Base-by-base conservation (phyloP, 2,797 vertebrate genomes). In the Parauchenoglanis punctatus region DNA sequence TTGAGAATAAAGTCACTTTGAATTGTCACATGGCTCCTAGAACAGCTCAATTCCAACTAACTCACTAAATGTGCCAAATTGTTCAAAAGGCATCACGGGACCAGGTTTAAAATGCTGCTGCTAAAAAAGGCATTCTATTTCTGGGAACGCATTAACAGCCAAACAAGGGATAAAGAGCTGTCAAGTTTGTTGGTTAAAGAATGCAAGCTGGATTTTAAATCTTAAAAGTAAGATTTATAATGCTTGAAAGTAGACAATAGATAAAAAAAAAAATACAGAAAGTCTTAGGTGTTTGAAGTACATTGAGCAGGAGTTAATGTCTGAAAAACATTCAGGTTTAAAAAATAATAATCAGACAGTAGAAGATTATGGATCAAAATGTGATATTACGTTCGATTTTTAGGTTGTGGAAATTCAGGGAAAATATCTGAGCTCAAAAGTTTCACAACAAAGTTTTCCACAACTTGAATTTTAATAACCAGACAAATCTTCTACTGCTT, bases 101-200 rank as follows among this genome's bases (percentile, higher is more conserved):
- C 25, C 25, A 77, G 49, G 7, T 35, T 76, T 58, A 12, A 35
- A 78, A 78, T 12, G 54, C 4, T 5, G 11, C 76, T 12, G 10
- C 49, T 54, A 10, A 58, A 58, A 78, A 35, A 78, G 54, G 0
- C n/a, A 56, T 77, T 56, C 28, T 78, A 20, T 78, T 76, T 28
- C 8, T n/a, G 17, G 28, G 52, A 81, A 63, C 6, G 23, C 81
- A 63, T 65, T 18, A 44, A 15, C 17, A 49, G 80, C 23, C 59
- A 61, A 46, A 63, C 40, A 81, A 7, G 56, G 0, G 78, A 63
- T 44, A 63, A 81, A 81, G 78, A 61, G 77, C 76, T 56, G 76
- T 58, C 54, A 58, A 58, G 54, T 58, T 3, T 78, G 52, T 58
- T 78, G 28, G 8, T 59, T 40, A 40, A 59, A 46, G 35, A 25